Evolutionary conservation across 2,797 vertebrate species (phyloP), one percentile per base, ranked within the genome.

Genomic region (Esox masquinongy): DNA sequence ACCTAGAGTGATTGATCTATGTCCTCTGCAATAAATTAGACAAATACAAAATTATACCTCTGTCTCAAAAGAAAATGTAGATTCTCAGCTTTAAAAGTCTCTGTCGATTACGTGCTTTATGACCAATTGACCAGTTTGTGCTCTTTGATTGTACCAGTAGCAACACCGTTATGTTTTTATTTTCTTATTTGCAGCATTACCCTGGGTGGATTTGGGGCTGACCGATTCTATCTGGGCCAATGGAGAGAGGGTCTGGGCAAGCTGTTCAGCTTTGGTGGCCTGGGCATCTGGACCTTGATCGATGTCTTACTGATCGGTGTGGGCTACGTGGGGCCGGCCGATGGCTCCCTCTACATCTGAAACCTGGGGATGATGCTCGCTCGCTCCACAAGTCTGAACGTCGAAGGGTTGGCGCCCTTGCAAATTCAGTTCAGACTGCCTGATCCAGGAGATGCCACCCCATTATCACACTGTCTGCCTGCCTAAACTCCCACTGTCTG

Each of bases 211-310:
- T 99, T 99, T 77, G 98, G 98, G 4, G 98, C 98, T 0, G 98
- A 99, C 81, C 96, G 98, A 7, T 99, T 99, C 93, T 99, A 99
- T 86, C 90, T 99, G 90, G 98, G 98, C 82, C 98, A 99, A 91
- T 99, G 98, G 98, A 91, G 97, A 68, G 98, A 99, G 72, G 98
- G 98, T 76, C 94, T 99, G 5, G 98, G 98, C 82, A 99, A 99
- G 80, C 96, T 99, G 81, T 99, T 99, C 94, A 99, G 98, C 88
- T 99, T 99, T 29, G 98, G 98, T 16, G 98, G 98, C 67, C 92
- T 99, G 88, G 98, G 97, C 49, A 97, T 99, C 86, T 99, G 98
- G 98, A 99, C 98, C 0, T 74, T 95, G 82, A 97, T 99, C 17
- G 98, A 99, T 0, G 98, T 99, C 74, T 91, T 99, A 0, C 92